These are phyloP conservation scores for Tanypteryx hageni DNA, from an alignment of 2,888 invertebrate genomes.

Conservation along the genomic window DNA sequence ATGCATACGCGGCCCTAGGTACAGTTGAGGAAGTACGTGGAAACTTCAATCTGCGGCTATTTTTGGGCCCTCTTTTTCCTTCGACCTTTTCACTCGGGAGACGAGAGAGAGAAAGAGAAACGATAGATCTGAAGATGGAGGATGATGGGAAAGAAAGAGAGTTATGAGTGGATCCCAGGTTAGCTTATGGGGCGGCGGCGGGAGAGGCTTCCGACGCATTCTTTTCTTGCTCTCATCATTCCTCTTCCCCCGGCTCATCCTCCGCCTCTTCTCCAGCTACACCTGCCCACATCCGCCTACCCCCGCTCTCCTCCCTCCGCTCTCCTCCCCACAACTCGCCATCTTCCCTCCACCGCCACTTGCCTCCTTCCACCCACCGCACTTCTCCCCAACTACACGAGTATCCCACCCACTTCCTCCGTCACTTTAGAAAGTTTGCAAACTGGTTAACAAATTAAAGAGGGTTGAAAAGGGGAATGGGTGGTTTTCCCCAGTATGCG, in stretches of 20 bases:
- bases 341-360: conserved; percentile 32
- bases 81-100: neutral
- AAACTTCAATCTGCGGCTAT: too few species aligned
- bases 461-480: neutral
- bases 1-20: too few species aligned
- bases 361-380: neutral
- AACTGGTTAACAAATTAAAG: conserved; percentile 61
- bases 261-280: neutral
- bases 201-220: conserved; percentile 51
- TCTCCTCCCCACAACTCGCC: neutral
- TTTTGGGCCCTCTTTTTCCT: neutral
- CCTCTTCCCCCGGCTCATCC: neutral
- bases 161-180: conserved; percentile 50
- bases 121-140: neutral
- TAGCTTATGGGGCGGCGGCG: conserved; percentile 41
- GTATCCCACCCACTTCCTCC: conserved; percentile 45
- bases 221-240: neutral
- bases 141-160: conserved; percentile 26
- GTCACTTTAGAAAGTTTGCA: conserved; percentile 58
- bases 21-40: too few species aligned
- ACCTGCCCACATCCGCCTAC: conserved; percentile 27
- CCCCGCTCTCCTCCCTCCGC: neutral
- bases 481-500: neutral
- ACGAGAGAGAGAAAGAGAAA: neutral
- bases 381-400: neutral